phyloP scores from a whole-genome alignment of 1,140 invertebrate species.

The Platyura marginata region DNA sequence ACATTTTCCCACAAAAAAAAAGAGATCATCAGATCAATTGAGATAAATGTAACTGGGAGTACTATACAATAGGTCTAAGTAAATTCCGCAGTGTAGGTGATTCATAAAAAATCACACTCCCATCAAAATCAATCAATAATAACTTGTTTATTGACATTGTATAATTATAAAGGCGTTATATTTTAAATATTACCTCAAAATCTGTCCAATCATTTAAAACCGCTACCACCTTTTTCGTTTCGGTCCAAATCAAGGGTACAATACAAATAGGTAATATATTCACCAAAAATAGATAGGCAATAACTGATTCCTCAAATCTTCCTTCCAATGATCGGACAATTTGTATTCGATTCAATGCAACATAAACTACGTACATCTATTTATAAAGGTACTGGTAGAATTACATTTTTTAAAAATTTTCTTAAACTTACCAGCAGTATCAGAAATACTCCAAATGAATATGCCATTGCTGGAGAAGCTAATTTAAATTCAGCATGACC shows the following conservation, averaged over 20 bases:
- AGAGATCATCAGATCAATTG: too few relatives aligned
- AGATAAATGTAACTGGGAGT: too few relatives aligned
- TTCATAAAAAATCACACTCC: too few relatives aligned
- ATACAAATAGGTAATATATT: conserved; percentile 39
- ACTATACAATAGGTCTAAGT: too few relatives aligned
- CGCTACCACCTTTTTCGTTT: conserved; percentile 34
- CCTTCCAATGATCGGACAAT: conserved; percentile 36
- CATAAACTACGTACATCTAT: conserved; percentile 32
- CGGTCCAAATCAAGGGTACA: conserved; percentile 39
- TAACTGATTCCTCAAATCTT: conserved; percentile 46
- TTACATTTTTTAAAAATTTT: neutral
- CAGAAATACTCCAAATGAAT: conserved; percentile 31
- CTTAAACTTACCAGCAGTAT: conserved; percentile 19
- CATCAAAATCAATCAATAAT: too few relatives aligned
- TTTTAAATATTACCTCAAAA: conserved; percentile 29
- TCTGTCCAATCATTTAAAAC: conserved; percentile 38
- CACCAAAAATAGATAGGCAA: conserved; percentile 44
- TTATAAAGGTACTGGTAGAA: conserved; percentile 1
- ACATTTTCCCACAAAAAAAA: too few relatives aligned
- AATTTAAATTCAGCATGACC: conserved; percentile 27
- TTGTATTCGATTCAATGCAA: conserved; percentile 35
- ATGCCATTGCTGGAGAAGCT: conserved; percentile 30
- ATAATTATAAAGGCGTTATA: too few relatives aligned
- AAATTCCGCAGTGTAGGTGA: too few relatives aligned
- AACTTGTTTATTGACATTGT: too few relatives aligned